Base-by-base conservation (phyloP, 2,797 vertebrate genomes). In the Masticophis lateralis region DNA sequence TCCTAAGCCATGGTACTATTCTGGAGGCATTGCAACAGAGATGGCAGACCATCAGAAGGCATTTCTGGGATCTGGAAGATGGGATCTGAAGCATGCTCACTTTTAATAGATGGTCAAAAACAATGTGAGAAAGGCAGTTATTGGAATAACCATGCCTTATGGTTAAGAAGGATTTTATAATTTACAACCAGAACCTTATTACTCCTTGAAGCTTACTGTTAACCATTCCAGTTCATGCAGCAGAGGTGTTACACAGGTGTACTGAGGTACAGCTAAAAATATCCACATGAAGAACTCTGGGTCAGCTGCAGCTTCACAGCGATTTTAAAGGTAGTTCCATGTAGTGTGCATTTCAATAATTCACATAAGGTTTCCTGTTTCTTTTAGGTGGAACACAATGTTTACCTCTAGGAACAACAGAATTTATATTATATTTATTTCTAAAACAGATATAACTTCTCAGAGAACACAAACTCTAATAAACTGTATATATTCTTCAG, bases 401-500 rank as follows among this genome's bases (percentile, higher is more conserved):
- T 87, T 69, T n/a, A 93, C 27, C 87, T 88, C 57, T 55, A 66
- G 32, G 10, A 66, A 37, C 43, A 57, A 4, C 10, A 87, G 53
- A 61, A 61, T 61, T 59, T 88, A 91, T 12, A 93, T 87, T 88
- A 87, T 55, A 91, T 60, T 56, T 59, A 32, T 87, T 51, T 89
- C 87, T 79, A 89, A 92, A 83, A 59, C 57, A 22, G n/a, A 88
- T 66, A 66, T 91, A 88, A 88, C 37, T 63, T 60, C 11, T 79
- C 37, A 32, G 55, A 79, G 60, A 88, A 60, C 9, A 88, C 2
- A 27, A 25, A 88, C 14, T 47, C 55, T 88, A 60, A 91, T 63
- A 91, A 88, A 28, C 56, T 91, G 86, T 93, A 88, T 60, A 60
- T 93, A 63, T 91, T 93, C 90, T 93, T 60, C 90, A 59, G 56